Percentiles rank a stretch among this genome's conserved stretches.
These are phyloP conservation scores for Pteronura brasiliensis DNA, from an alignment of 2,113 vertebrate genomes.

Conservation along the genomic window DNA sequence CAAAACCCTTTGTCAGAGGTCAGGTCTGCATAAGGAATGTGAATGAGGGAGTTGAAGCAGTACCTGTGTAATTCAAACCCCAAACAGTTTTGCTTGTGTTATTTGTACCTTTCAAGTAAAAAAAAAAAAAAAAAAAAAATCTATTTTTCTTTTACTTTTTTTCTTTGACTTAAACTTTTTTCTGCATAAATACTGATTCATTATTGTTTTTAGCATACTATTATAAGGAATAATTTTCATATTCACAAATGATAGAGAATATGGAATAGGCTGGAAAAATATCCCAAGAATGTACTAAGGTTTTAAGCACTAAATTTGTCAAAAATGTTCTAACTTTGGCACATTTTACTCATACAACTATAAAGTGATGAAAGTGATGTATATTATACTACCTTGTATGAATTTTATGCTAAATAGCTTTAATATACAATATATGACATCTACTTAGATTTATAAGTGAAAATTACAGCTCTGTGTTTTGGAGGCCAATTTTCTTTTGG, in stretches of 20 bases:
- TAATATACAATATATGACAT: not conserved
- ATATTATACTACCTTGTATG: not conserved
- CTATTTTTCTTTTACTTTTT: not conserved
- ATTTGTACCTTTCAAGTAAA: not conserved
- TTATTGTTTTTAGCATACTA: not conserved
- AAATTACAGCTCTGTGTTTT: constrained; percentile 32
- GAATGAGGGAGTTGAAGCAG: not conserved
- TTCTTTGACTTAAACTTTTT: not conserved
- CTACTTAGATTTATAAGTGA: not conserved
- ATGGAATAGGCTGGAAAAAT: not conserved
- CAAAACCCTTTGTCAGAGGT: constrained; percentile 17
- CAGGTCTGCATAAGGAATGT: not conserved
- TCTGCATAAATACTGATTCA: not conserved
- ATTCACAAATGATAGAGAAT: not conserved
- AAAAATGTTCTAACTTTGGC: not conserved
- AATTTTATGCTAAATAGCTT: not conserved
- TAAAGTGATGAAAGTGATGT: not conserved
- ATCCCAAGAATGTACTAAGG: not conserved
- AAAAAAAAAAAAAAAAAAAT: not conserved
- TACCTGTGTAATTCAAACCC: not conserved
- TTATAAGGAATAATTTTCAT: not conserved
- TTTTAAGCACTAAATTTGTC: constrained; percentile 21
- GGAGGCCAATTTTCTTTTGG: constrained; percentile 23
- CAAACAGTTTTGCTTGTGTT: not conserved
- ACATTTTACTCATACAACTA: constrained; percentile 8